Conservation (phyloP, 2,888 invertebrate genomes). For the Ophioninae sp. region DNA sequence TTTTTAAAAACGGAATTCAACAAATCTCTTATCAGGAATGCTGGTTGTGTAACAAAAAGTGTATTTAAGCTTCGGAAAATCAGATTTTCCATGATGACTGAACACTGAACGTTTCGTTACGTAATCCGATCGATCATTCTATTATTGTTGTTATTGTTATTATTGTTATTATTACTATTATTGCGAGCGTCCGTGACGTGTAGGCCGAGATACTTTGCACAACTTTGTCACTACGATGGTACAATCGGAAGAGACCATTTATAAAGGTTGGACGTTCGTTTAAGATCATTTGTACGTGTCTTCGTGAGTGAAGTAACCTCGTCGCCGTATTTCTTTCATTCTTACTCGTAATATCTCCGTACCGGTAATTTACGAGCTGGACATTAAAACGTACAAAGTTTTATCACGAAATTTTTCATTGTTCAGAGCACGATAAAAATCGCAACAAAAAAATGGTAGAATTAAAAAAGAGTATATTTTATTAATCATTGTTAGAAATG, state of each 20-base stretch:
- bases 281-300: conserved; percentile 33
- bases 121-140: conserved; percentile 45
- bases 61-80: not conserved
- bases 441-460: not conserved
- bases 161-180: not conserved
- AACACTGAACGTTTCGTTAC: conserved; percentile 14
- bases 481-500: too few species aligned
- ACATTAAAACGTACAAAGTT: not conserved
- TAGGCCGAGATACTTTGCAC: conserved; percentile 40
- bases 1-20: not conserved
- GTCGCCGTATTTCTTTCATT: conserved; percentile 11
- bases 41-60: not conserved
- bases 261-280: conserved; percentile 36
- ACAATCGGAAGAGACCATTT: conserved; percentile 24
- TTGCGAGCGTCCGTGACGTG: not conserved
- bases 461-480: not conserved
- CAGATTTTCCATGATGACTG: not conserved
- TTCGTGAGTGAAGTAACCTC: conserved; percentile 26
- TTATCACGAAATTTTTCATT: not conserved
- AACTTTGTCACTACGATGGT: conserved; percentile 34
- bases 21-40: not conserved
- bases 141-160: conserved; percentile 33
- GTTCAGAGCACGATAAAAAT: not conserved
- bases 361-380: not conserved
- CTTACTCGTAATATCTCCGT: not conserved